These are phyloP conservation scores for Oophaga sylvatica DNA, from an alignment of 2,797 vertebrate species.

Conservation along the genomic window DNA sequence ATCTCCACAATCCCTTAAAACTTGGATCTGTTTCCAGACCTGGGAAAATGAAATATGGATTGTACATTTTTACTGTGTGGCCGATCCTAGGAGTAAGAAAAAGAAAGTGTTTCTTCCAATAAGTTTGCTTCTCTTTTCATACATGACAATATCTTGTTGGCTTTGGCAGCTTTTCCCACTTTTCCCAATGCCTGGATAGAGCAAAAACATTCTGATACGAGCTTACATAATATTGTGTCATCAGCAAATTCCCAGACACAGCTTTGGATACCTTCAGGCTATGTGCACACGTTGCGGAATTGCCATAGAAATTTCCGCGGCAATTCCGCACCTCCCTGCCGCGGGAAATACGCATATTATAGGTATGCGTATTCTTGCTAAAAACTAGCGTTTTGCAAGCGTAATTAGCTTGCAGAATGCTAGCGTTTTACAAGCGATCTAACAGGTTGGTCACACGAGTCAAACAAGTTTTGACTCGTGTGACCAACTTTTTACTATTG, in stretches of 20 bases:
- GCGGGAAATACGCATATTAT: too few relatives aligned
- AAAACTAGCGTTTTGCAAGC: too few relatives aligned
- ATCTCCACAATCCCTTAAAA: background rate
- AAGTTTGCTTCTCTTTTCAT: conserved; percentile 27
- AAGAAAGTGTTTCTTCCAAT: conserved; percentile 18
- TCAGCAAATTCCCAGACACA: conserved; percentile 49
- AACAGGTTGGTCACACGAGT: too few relatives aligned
- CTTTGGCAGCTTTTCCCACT: conserved; percentile 22
- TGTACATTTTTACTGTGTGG: background rate
- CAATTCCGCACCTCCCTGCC: too few relatives aligned
- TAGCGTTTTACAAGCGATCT: too few relatives aligned
- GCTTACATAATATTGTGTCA: conserved; percentile 45
- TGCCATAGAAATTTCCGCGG: too few relatives aligned
- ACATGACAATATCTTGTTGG: conserved; percentile 45
- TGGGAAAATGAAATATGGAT: background rate
- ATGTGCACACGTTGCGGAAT: too few relatives aligned
- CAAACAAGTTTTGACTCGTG: too few relatives aligned
- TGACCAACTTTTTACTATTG: too few relatives aligned
- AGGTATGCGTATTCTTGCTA: too few relatives aligned
- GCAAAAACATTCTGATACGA: conserved; percentile 38
- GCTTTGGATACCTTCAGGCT: conserved; percentile 59
- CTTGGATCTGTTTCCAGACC: background rate
- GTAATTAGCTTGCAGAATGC: too few relatives aligned
- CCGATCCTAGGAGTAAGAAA: background rate
- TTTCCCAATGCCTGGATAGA: conserved; percentile 3